phyloP scores from a whole-genome alignment of 2,113 vertebrate genomes.

The Castor canadensis region DNA sequence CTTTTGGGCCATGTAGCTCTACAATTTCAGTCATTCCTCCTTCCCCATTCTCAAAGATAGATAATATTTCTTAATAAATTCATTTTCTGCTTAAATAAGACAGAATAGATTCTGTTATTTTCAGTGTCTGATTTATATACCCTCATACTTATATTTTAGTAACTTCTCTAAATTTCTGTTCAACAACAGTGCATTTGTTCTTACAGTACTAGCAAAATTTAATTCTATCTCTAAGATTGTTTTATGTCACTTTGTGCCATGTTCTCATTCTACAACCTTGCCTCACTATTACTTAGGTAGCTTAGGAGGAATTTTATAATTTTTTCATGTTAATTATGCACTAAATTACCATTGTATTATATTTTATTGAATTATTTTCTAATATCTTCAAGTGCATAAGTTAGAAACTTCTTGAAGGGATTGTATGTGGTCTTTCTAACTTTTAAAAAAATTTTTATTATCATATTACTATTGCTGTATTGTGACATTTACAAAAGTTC shows the following conservation, averaged over 20 bases:
- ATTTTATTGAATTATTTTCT: no score
- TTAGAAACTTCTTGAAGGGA: no score
- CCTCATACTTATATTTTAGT: neutral
- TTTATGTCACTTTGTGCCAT: neutral
- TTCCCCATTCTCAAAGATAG: neutral
- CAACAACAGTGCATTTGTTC: neutral
- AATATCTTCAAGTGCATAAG: no score
- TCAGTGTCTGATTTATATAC: neutral
- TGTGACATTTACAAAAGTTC: no score
- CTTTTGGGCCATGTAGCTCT: neutral
- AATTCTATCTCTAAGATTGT: neutral
- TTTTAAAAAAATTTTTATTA: no score
- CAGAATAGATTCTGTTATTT: neutral
- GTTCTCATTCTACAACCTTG: neutral
- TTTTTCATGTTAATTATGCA: no score
- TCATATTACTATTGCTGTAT: no score
- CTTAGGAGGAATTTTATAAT: neutral
- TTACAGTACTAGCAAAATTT: neutral
- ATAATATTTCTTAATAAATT: neutral
- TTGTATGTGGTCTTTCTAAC: no score
- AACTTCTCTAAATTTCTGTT: slow-evolving; percentile 23
- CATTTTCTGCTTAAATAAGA: neutral
- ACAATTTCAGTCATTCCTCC: neutral
- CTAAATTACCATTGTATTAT: no score
- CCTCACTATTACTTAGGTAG: neutral